Evolutionary conservation across 1,140 invertebrate genomes (phyloP).

Genomic region (Hermatobates lingyangjiaoensis): DNA sequence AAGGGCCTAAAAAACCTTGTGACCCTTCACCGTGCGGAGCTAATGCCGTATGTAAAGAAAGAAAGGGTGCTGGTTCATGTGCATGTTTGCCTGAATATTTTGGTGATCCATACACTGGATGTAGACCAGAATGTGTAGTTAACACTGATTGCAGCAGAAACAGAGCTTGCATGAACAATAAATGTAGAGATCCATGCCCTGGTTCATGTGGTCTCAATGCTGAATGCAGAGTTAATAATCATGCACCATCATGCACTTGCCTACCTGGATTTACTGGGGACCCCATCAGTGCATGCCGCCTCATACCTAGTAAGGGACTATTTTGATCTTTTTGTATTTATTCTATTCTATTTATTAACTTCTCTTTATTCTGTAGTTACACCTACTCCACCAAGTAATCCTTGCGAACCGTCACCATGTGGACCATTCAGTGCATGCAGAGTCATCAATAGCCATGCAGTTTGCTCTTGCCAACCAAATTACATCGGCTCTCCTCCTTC

Average conservation of each 20-base stretch:
- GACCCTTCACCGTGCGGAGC: conserved; percentile 53
- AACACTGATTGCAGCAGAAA: conserved; percentile 49
- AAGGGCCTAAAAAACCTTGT: conserved; percentile 35
- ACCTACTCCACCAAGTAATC: conserved; percentile 16
- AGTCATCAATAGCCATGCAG: conserved; percentile 25
- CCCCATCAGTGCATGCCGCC: conserved; percentile 39
- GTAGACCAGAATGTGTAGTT: conserved; percentile 44
- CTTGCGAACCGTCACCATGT: conserved; percentile 25
- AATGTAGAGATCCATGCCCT: conserved; percentile 55
- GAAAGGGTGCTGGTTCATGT: conserved; percentile 53
- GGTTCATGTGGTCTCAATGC: conserved; percentile 53
- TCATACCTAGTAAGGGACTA: neutral
- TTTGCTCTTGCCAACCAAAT: conserved; percentile 28
- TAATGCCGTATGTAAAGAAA: conserved; percentile 49
- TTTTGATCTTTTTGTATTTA: neutral
- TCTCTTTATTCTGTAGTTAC: conserved; percentile 3
- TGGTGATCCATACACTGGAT: conserved; percentile 41
- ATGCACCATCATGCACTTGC: conserved; percentile 44
- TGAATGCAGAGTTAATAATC: conserved; percentile 44
- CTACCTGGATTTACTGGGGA: conserved; percentile 38
- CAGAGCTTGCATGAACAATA: conserved; percentile 46
- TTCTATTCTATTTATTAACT: conserved; percentile 17
- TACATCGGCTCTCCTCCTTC: conserved; percentile 27
- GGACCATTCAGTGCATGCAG: conserved; percentile 28
- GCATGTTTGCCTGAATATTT: conserved; percentile 41